Evolutionary conservation across 1,140 invertebrate species (phyloP), one percentile per base, ranked within the genome.

Genomic region (Lordiphosa clarofinis): DNA sequence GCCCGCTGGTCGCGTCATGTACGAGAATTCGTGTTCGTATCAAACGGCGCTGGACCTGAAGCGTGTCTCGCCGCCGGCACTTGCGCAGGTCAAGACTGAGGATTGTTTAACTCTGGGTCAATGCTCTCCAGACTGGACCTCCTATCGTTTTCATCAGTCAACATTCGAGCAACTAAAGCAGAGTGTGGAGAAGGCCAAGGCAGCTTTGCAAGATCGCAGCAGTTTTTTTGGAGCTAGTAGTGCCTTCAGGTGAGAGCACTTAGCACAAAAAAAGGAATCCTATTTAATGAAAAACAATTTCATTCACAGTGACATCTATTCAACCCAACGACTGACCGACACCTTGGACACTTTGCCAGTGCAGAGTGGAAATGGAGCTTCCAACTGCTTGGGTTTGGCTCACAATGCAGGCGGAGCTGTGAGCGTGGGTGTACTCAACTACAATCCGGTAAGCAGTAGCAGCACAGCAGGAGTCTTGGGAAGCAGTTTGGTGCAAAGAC

Each of bases 21-120:
- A 96, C 92, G 95, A 96, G 91, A 96, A 94, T 90, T 94, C 94
- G 78, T 96, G 95, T 91, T 96, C 95, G 89, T 96, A 96, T 91
- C 94, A 94, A 88, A 94, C 93, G 88, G 95, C 94, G 75, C 91
- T 96, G 71, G 95, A 96, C 89, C 90, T 96, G 78, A 96, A 96
- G 90, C 91, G 95, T 75, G 92, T 91, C 67, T 91, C 91, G 57
- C 89, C 90, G 48, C 86, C 88, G n/a, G 86, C 87, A 46, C 59
- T 89, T 50, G 73, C 72, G 56, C 89, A 73, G 89, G 90, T 91
- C 43, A 93, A 92, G 88, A 91, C 91, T 64, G 92, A 92, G 89
- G 92, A 90, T 56, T 92, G 90, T 89, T 90, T 90, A 54, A 90
- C 88, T 8, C 42, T 89, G 35, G 87, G 87, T 3, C 88, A 89